Base-by-base conservation (phyloP, 2,113 vertebrate genomes). In the Donacobius atricapilla region DNA sequence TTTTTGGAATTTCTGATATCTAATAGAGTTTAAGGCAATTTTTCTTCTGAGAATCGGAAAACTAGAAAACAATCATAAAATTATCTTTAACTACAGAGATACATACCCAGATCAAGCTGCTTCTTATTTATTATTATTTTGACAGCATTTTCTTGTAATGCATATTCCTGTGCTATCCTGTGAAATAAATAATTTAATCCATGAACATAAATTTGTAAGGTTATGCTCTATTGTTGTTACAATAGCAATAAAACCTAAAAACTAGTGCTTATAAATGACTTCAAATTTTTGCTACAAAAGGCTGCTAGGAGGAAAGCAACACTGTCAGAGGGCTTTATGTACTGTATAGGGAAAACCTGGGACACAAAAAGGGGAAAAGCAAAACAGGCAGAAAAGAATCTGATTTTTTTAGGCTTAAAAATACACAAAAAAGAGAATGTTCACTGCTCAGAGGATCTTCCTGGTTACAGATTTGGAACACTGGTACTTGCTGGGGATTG, bases 41-140 rank as follows among this genome's bases (percentile, higher is more conserved):
- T 79, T 61, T 61, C 33, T 73, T 73, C 22, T 28, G 35, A 90
- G 22, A 91, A 69, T 18, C 53, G 50, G 37, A 27, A 31, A 93
- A 60, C 30, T 35, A 76, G 73, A 79, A 56, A 61, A 65, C 48
- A 8, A 81, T 22, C 13, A 64, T 21, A 58, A 27, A 87, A 56
- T 10, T 45, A 37, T 40, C 48, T 27, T 77, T 28, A 92, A 64
- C 51, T 57, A n/a, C n/a, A 77, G 58, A 54, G 8, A 56, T 84
- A 97, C 98, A 39, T 98, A 98, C 98, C 98, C 78, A 98, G 92
- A 47, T 98, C 98, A 77, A 98, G 98, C 33, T 98, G 97, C 73
- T 98, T 98, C 97, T 98, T 98, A 93, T 98, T 98, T 95, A 98
- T 97, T 68, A 98, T 97, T 84, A 98, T 97, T 98, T 98, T 98